Conservation (phyloP, 2,113 vertebrate species). For the Indicator maculatus region DNA sequence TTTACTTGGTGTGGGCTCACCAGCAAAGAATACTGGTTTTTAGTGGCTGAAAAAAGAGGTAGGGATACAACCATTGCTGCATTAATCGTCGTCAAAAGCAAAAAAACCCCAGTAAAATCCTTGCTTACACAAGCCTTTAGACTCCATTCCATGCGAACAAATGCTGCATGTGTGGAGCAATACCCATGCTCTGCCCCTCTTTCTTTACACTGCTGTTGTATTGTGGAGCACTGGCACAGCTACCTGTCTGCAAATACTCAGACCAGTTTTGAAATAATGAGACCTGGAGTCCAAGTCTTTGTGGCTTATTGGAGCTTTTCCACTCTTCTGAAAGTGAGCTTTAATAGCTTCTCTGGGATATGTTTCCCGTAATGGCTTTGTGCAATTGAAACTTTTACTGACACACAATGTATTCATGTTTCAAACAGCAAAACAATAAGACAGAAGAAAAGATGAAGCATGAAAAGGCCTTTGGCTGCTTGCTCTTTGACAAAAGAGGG, state of each 20-base stretch:
- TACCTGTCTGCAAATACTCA: background rate
- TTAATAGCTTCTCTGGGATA: background rate
- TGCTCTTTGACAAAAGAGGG: background rate
- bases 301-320: background rate
- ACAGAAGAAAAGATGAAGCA: rapidly evolving
- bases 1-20: background rate
- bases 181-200: background rate
- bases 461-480: background rate
- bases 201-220: background rate
- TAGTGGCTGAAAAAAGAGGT: background rate
- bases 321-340: background rate
- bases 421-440: background rate
- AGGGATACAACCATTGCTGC: background rate
- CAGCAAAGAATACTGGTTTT: background rate
- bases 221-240: background rate
- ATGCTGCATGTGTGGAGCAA: background rate
- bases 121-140: background rate
- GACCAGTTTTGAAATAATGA: background rate
- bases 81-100: background rate
- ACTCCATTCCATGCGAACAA: background rate
- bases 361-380: background rate
- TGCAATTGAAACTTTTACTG: background rate
- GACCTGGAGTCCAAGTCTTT: background rate
- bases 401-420: background rate
- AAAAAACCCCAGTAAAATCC: too few relatives aligned